A percentile compares a stretch with the other conserved stretches of the same genome.
Conservation (phyloP, 2,888 invertebrate species). For the Ernsta delagoae region DNA sequence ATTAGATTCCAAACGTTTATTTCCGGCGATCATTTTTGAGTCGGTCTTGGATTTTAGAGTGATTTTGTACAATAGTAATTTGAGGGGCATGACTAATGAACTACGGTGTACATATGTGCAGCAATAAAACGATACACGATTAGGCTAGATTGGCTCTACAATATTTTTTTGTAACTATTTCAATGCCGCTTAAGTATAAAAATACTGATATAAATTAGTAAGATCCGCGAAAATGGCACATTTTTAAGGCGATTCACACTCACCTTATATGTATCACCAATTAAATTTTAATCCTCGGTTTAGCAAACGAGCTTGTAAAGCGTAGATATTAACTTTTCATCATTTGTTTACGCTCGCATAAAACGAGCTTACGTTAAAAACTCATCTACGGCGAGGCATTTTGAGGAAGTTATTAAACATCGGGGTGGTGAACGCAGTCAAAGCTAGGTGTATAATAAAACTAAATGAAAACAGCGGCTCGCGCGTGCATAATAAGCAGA, state of each 20-base stretch:
- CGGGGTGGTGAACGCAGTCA: constrained; percentile 45
- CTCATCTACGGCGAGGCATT: constrained; percentile 35
- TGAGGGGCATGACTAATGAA: too few relatives aligned
- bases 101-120: too few relatives aligned
- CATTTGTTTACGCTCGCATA: constrained; percentile 31
- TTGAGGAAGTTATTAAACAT: constrained; percentile 40
- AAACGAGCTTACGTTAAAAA: constrained; percentile 37
- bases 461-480: constrained; percentile 47
- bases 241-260: constrained; percentile 1
- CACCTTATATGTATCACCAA: constrained; percentile 9
- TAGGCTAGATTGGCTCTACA: too few relatives aligned
- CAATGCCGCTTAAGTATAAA: too few relatives aligned
- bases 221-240: not conserved
- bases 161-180: too few relatives aligned
- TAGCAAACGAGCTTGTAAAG: constrained; percentile 22
- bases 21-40: too few relatives aligned
- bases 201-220: too few relatives aligned
- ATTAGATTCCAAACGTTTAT: too few relatives aligned
- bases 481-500: constrained; percentile 49
- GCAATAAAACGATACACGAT: too few relatives aligned
- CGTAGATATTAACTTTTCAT: constrained; percentile 37
- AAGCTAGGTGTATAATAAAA: constrained; percentile 48
- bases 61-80: too few relatives aligned
- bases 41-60: too few relatives aligned
- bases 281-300: constrained; percentile 26